A percentile compares a stretch with the other conserved stretches of the same genome.
Evolutionary conservation across 1,140 invertebrate species (phyloP).

Genomic region (Aphaenogaster ashmeadi): DNA sequence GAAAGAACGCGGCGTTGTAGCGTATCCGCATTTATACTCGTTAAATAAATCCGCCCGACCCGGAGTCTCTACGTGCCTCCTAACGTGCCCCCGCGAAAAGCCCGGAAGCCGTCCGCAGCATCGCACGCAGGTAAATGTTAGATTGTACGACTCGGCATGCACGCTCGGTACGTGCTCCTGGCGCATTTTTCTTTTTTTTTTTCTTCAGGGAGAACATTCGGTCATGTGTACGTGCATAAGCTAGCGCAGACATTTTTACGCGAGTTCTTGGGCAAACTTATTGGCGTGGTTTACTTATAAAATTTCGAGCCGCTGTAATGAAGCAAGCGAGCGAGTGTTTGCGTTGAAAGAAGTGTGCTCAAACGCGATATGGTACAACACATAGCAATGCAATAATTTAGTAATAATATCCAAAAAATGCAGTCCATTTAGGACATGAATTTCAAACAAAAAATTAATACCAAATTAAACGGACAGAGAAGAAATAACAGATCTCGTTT

Average conservation of each 20-base stretch:
- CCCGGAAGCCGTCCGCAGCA: constrained; percentile 36
- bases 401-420: neutral
- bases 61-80: constrained; percentile 36
- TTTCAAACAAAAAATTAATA: neutral
- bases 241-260: constrained; percentile 6
- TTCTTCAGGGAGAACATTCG: neutral
- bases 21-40: constrained; percentile 66
- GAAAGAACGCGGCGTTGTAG: constrained; percentile 55
- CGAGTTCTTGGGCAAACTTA: constrained; percentile 13
- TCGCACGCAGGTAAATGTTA: constrained; percentile 34
- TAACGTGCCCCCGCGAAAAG: constrained; percentile 42
- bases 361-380: neutral
- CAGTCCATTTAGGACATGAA: neutral
- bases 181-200: neutral
- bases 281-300: constrained; percentile 1
- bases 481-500: neutral
- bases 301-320: neutral
- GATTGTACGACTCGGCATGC: constrained; percentile 38
- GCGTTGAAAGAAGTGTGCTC: neutral
- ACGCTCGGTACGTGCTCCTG: constrained; percentile 31
- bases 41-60: constrained; percentile 65
- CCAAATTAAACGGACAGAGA: no score
- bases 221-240: neutral
- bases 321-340: neutral
- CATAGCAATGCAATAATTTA: neutral